These are phyloP conservation scores for Cephus spinipes DNA, from an alignment of 2,888 invertebrate genomes.

Conservation along the genomic window DNA sequence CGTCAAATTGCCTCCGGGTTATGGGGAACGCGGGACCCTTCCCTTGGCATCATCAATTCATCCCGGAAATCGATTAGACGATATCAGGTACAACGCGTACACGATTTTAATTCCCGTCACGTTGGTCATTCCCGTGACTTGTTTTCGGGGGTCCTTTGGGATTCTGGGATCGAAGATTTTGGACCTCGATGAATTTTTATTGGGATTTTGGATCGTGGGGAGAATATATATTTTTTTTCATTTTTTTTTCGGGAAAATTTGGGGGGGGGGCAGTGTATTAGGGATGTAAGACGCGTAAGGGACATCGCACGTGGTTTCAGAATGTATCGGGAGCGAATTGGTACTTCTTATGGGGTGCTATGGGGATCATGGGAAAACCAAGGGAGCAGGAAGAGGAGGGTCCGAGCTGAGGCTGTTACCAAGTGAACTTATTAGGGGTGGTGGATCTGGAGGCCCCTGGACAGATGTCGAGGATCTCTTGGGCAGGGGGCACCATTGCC, in stretches of 20 bases:
- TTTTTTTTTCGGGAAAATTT: too few relatives aligned
- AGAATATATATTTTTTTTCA: too few relatives aligned
- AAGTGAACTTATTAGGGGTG: conserved; percentile 54
- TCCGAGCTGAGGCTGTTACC: conserved; percentile 51
- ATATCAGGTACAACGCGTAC: not conserved
- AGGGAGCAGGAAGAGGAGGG: conserved; percentile 5
- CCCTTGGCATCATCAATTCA: not conserved
- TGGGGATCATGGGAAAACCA: not conserved
- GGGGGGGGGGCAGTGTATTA: too few relatives aligned
- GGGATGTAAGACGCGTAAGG: not conserved
- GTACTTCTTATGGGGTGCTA: not conserved
- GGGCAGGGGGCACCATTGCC: conserved; percentile 36
- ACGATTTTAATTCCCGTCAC: not conserved
- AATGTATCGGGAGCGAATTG: not conserved
- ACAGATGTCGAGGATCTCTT: conserved; percentile 59
- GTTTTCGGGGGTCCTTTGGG: conserved; percentile 1
- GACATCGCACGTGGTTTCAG: not conserved
- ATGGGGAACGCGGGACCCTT: conserved; percentile 32
- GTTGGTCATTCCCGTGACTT: not conserved
- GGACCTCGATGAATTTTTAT: not conserved
- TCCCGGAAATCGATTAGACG: conserved; percentile 18
- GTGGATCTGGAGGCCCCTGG: conserved; percentile 41
- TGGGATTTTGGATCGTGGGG: too few relatives aligned
- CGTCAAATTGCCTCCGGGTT: conserved; percentile 48
- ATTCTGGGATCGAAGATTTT: not conserved